Percentiles rank a stretch among this genome's conserved stretches.
Evolutionary conservation across 1,140 invertebrate genomes (phyloP).

Genomic region (Listronotus bonariensis): DNA sequence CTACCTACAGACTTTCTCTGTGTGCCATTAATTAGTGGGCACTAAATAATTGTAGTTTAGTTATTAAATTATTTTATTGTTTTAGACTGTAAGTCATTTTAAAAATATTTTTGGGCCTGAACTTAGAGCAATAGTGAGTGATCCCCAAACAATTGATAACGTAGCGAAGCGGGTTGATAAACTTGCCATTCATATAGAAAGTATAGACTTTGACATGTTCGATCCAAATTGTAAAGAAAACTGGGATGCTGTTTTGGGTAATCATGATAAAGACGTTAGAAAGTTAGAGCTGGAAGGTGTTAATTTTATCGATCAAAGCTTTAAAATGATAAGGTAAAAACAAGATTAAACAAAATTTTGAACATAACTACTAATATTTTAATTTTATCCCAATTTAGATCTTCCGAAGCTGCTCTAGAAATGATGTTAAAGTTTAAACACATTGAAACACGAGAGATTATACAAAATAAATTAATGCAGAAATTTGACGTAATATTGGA

Average conservation of each 20-base stretch:
- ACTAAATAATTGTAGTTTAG: too few species aligned
- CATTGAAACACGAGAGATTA: conserved; percentile 73
- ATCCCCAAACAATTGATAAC: conserved; percentile 82
- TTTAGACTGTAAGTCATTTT: conserved; percentile 64
- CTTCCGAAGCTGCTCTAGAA: conserved; percentile 77
- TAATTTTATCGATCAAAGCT: conserved; percentile 84
- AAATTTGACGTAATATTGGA: conserved; percentile 86
- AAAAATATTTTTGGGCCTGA: conserved; percentile 87
- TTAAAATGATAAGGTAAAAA: conserved; percentile 68
- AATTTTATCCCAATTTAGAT: conserved; percentile 56
- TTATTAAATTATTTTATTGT: not conserved
- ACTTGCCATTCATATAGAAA: conserved; percentile 73
- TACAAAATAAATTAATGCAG: conserved; percentile 72
- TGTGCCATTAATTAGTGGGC: too few species aligned
- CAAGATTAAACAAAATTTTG: too few species aligned
- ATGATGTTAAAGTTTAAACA: conserved; percentile 80
- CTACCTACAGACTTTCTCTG: too few species aligned
- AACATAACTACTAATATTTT: too few species aligned
- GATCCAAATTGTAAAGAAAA: conserved; percentile 73
- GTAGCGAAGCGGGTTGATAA: conserved; percentile 74
- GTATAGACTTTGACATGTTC: conserved; percentile 83
- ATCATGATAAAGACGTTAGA: conserved; percentile 74
- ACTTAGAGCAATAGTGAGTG: conserved; percentile 81
- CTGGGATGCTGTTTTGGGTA: conserved; percentile 79
- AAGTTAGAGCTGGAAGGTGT: conserved; percentile 81